Evolutionary conservation across 1,140 invertebrate species (phyloP).

Genomic region (Lepidurus arcticus): DNA sequence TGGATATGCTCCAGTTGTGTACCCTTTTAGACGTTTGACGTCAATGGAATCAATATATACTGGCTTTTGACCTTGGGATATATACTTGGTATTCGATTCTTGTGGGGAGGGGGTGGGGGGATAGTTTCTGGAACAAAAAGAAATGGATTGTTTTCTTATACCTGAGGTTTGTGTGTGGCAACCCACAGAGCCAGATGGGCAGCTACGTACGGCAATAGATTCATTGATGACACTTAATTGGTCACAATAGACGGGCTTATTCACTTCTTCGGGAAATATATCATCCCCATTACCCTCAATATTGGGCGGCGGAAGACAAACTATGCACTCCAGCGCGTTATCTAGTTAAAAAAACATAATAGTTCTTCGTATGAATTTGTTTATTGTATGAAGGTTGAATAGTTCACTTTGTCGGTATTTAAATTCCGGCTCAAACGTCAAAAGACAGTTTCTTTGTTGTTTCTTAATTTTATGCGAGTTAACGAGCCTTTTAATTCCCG

Average conservation of each 20-base stretch:
- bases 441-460: too few species aligned
- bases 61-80: neutral
- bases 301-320: neutral
- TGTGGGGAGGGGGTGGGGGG: neutral
- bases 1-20: neutral
- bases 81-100: neutral
- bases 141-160: neutral
- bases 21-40: neutral
- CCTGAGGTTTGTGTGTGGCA: constrained; percentile 14
- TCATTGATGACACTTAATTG: neutral
- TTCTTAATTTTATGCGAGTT: neutral
- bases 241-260: neutral
- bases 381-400: neutral
- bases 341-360: neutral
- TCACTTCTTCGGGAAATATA: neutral
- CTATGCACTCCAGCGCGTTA: neutral
- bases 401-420: neutral
- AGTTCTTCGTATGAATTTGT: neutral
- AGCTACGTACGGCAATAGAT: neutral
- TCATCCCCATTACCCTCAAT: neutral
- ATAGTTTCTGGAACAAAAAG: neutral
- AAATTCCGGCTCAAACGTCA: too few species aligned
- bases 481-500: neutral
- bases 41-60: constrained; percentile 15
- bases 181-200: neutral